Percentiles rank a stretch among this genome's conserved stretches.
phyloP scores from a whole-genome alignment of 2,797 vertebrate genomes.

The Glossophaga mutica region DNA sequence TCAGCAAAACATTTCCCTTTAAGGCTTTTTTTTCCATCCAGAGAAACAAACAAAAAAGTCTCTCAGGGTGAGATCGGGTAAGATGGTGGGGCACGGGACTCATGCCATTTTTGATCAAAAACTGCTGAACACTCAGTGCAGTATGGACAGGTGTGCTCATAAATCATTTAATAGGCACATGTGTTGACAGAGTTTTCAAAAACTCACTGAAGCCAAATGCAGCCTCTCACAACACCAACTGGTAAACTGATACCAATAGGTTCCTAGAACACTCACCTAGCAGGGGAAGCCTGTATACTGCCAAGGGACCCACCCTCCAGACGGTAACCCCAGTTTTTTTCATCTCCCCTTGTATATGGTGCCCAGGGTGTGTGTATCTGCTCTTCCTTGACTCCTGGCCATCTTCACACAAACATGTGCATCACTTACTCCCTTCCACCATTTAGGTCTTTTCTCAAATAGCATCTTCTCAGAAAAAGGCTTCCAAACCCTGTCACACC shows the following conservation, averaged over 20 bases:
- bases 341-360: neutral
- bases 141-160: neutral
- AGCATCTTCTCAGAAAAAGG: neutral
- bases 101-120: neutral
- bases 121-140: neutral
- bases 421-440: neutral
- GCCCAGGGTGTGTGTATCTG: no score
- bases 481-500: neutral
- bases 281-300: neutral
- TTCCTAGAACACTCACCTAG: neutral
- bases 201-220: neutral
- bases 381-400: neutral
- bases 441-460: neutral
- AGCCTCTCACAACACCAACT: neutral
- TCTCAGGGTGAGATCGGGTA: neutral
- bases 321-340: neutral
- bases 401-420: neutral
- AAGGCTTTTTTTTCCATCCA: neutral
- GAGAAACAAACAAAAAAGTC: neutral
- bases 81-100: neutral
- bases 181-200: neutral
- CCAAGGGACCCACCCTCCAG: neutral
- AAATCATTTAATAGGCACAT: neutral
- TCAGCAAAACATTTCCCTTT: neutral
- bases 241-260: neutral